These are phyloP conservation scores for Phodopus roborovskii DNA, from an alignment of 2,113 vertebrate genomes.

Conservation along the genomic window DNA sequence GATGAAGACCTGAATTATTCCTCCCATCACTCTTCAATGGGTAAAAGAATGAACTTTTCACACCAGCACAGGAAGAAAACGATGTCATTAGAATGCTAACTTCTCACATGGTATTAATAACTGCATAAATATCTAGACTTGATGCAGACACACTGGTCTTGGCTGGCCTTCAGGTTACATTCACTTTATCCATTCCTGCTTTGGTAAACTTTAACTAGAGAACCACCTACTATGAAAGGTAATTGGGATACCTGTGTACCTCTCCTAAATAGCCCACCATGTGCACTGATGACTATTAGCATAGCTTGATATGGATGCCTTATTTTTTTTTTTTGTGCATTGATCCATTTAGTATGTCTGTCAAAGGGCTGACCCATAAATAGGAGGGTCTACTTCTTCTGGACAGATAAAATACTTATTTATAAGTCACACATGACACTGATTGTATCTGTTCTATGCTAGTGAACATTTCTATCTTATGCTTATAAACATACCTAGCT, in stretches of 20 bases:
- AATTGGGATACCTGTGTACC: neutral
- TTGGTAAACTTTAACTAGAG: neutral
- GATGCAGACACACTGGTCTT: neutral
- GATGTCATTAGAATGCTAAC: slow-evolving; percentile 9
- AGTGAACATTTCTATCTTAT: neutral
- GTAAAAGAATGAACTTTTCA: slow-evolving; percentile 62
- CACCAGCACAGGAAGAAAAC: neutral
- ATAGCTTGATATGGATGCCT: neutral
- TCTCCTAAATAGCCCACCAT: neutral
- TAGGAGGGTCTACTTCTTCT: slow-evolving; percentile 38
- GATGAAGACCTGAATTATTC: slow-evolving; percentile 41
- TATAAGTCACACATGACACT: neutral
- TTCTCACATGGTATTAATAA: slow-evolving; percentile 22
- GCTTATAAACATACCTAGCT: slow-evolving; percentile 24
- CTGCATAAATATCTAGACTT: slow-evolving; percentile 2
- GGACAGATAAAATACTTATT: neutral
- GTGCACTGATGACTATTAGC: neutral
- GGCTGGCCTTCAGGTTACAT: neutral
- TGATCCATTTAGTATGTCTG: slow-evolving; percentile 10
- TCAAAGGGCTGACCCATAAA: neutral
- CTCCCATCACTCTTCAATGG: slow-evolving; percentile 36
- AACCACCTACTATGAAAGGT: neutral
- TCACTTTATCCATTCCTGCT: neutral
- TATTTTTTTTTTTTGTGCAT: neutral
- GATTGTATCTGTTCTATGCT: neutral